These are phyloP conservation scores for Sebastes oblongus DNA, from an alignment of 2,797 vertebrate species.

Conservation along the genomic window DNA sequence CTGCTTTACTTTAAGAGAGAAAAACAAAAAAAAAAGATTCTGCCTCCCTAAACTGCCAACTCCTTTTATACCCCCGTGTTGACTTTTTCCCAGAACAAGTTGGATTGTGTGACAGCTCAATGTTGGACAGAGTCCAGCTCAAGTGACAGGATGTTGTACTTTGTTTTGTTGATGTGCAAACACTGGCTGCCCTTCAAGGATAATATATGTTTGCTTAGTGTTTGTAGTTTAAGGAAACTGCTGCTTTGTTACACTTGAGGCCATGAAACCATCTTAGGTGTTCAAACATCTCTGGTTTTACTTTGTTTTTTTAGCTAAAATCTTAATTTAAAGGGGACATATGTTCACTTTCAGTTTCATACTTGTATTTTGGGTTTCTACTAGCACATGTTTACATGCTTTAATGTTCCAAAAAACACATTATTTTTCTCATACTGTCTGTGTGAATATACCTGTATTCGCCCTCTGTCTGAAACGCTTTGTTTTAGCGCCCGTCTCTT, in stretches of 20 bases:
- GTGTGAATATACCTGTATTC: neutral
- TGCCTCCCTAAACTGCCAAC: neutral
- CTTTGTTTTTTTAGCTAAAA: neutral
- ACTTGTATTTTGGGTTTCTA: too few relatives aligned
- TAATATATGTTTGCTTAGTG: conserved; percentile 21
- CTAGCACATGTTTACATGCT: neutral
- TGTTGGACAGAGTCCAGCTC: conserved; percentile 13
- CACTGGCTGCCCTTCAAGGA: conserved; percentile 30
- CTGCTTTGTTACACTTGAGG: conserved; percentile 11
- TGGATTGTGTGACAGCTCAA: conserved; percentile 18
- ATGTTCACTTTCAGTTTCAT: neutral
- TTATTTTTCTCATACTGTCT: neutral
- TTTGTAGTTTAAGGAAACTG: conserved; percentile 4
- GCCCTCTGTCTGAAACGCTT: neutral
- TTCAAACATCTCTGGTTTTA: neutral
- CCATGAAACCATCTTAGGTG: neutral
- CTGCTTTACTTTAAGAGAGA: neutral
- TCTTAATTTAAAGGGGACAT: neutral
- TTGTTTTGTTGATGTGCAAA: conserved; percentile 45
- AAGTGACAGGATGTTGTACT: conserved; percentile 25
- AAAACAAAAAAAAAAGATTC: neutral
- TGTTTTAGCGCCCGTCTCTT: neutral
- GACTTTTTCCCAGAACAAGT: neutral
- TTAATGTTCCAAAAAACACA: neutral
- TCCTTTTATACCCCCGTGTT: neutral